Percentiles rank a stretch among this genome's conserved stretches.
Evolutionary conservation across 2,797 vertebrate genomes (phyloP).

Genomic region (Phrynocephalus vlangalii): DNA sequence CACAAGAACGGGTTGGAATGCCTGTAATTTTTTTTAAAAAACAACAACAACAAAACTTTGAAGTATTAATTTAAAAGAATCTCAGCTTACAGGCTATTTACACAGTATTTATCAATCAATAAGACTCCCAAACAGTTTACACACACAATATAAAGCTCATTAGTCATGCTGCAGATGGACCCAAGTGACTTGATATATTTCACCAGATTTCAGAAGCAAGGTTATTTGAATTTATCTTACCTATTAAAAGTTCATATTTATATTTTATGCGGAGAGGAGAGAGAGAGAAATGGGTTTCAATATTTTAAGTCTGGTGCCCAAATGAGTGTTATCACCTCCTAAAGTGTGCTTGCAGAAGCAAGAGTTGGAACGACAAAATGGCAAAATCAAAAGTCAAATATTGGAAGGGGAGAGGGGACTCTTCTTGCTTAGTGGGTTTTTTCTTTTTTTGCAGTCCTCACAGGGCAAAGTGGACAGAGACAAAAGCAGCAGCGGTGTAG

Average conservation of each 20-base stretch:
- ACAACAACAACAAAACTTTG: background rate
- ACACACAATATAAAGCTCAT: conserved; percentile 42
- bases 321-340: conserved; percentile 67
- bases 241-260: conserved; percentile 48
- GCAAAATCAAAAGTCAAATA: background rate
- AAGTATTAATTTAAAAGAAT: conserved; percentile 43
- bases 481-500: conserved; percentile 71
- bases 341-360: conserved; percentile 71
- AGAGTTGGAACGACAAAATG: conserved; percentile 61
- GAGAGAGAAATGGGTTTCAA: conserved; percentile 21
- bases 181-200: conserved; percentile 53
- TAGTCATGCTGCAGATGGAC: conserved; percentile 8
- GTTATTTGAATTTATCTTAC: conserved; percentile 61
- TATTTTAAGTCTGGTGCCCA: conserved; percentile 54
- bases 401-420: conserved; percentile 36
- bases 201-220: conserved; percentile 62
- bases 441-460: conserved; percentile 75
- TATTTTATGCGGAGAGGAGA: conserved; percentile 39
- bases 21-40: background rate
- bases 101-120: conserved; percentile 58
- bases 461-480: conserved; percentile 73
- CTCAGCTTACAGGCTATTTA: conserved; percentile 54
- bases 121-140: conserved; percentile 45
- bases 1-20: conserved; percentile 6
- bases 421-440: conserved; percentile 71